phyloP scores from a whole-genome alignment of 1,140 invertebrate species.

The Physella acuta region DNA sequence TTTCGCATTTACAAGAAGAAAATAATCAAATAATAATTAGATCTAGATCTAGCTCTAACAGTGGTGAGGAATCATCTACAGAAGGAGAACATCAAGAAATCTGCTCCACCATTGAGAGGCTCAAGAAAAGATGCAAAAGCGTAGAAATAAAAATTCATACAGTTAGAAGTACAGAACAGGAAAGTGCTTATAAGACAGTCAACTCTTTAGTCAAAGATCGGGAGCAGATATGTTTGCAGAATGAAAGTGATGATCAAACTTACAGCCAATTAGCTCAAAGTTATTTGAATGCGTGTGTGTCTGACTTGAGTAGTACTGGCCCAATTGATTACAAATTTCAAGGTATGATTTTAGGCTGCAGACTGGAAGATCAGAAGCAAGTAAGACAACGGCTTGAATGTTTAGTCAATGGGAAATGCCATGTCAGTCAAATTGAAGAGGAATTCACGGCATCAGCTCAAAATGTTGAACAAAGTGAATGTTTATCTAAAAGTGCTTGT shows the following conservation, averaged over 20 bases:
- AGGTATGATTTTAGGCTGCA: conserved; percentile 13
- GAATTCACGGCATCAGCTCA: no score
- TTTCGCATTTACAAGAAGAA: no score
- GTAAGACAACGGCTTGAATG: conserved; percentile 12
- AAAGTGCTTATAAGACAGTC: not conserved
- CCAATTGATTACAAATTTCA: conserved; percentile 17
- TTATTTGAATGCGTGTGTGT: conserved; percentile 11
- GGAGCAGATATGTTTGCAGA: not conserved
- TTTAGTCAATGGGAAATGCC: conserved; percentile 4
- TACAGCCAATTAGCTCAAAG: not conserved
- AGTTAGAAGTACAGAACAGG: not conserved
- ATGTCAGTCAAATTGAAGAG: not conserved
- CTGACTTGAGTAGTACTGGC: not conserved
- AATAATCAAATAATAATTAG: no score
- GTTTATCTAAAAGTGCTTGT: no score
- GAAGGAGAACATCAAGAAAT: conserved; percentile 7
- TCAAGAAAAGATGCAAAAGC: not conserved
- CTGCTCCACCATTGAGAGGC: not conserved
- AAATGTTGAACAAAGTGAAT: no score
- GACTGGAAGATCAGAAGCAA: conserved; percentile 9
- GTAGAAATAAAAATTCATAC: conserved; percentile 6
- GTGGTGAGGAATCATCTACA: no score
- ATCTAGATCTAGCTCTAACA: no score
- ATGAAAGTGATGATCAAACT: no score
- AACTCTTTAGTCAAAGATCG: conserved; percentile 1